Conservation (phyloP, 2,888 invertebrate genomes). For the Andrena minutula region DNA sequence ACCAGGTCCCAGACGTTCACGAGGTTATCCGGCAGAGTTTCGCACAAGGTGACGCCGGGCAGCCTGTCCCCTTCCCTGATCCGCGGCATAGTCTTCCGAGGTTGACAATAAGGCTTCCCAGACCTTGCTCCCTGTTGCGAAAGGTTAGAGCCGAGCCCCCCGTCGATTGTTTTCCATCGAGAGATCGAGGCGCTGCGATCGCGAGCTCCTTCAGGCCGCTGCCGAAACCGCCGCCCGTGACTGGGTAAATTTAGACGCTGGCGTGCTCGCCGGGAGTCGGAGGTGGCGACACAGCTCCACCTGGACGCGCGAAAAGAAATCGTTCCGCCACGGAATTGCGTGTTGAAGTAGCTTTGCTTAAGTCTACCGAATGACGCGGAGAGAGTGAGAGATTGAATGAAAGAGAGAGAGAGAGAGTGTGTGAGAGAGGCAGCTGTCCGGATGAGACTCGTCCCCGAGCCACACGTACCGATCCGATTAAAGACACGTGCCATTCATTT, state of each 20-base stretch:
- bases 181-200: neutral
- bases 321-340: neutral
- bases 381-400: too few relatives aligned
- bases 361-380: too few relatives aligned
- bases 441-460: neutral
- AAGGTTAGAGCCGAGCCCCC: neutral
- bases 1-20: slow-evolving; percentile 83
- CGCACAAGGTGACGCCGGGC: slow-evolving; percentile 85
- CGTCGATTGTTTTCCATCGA: slow-evolving; percentile 18
- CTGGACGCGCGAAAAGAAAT: neutral
- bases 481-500: slow-evolving; percentile 65
- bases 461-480: slow-evolving; percentile 49
- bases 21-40: slow-evolving; percentile 83
- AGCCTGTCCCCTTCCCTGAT: slow-evolving; percentile 85
- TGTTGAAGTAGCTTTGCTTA: too few relatives aligned
- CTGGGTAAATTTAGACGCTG: slow-evolving; percentile 40
- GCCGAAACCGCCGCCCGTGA: neutral
- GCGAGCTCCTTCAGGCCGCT: neutral
- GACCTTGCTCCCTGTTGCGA: slow-evolving; percentile 8
- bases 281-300: slow-evolving; percentile 3
- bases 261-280: slow-evolving; percentile 32
- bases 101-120: slow-evolving; percentile 22
- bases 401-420: too few relatives aligned
- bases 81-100: slow-evolving; percentile 31
- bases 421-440: neutral